Conservation (phyloP, 1,140 invertebrate genomes). For the Charaxes varanes region DNA sequence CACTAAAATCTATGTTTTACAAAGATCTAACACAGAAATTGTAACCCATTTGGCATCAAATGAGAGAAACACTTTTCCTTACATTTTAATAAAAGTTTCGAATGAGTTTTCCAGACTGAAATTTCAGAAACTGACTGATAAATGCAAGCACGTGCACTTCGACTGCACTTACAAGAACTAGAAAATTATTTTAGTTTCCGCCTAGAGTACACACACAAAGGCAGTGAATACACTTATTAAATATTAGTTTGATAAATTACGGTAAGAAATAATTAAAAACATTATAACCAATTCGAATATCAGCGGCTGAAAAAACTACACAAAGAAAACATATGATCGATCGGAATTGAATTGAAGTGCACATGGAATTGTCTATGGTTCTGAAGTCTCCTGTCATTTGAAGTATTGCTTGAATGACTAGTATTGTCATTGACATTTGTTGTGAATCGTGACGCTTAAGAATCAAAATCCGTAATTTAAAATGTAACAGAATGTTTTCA, state of each 20-base stretch:
- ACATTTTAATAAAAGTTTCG: slow-evolving; percentile 21
- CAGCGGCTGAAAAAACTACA: slow-evolving; percentile 70
- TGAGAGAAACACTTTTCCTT: slow-evolving; percentile 13
- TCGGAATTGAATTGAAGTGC: slow-evolving; percentile 71
- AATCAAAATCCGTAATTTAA: too few species aligned
- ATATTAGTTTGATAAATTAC: slow-evolving; percentile 1
- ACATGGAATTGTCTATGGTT: slow-evolving; percentile 67
- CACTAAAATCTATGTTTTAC: slow-evolving; percentile 25
- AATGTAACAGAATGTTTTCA: too few species aligned
- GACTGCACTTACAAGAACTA: slow-evolving; percentile 55
- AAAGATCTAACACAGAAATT: not conserved
- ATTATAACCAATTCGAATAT: slow-evolving; percentile 57
- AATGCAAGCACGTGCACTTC: slow-evolving; percentile 68
- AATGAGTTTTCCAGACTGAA: slow-evolving; percentile 32
- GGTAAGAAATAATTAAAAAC: slow-evolving; percentile 6
- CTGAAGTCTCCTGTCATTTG: slow-evolving; percentile 37
- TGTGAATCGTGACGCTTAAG: too few species aligned
- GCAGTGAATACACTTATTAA: slow-evolving; percentile 2
- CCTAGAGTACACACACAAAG: not conserved
- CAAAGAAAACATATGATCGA: slow-evolving; percentile 75
- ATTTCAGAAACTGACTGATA: slow-evolving; percentile 53
- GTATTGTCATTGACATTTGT: too few species aligned
- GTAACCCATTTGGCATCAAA: not conserved
- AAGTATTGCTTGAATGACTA: slow-evolving; percentile 25
- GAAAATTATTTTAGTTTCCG: slow-evolving; percentile 10